Base-by-base conservation (phyloP, 2,113 vertebrate species). In the Lampris incognitus region DNA sequence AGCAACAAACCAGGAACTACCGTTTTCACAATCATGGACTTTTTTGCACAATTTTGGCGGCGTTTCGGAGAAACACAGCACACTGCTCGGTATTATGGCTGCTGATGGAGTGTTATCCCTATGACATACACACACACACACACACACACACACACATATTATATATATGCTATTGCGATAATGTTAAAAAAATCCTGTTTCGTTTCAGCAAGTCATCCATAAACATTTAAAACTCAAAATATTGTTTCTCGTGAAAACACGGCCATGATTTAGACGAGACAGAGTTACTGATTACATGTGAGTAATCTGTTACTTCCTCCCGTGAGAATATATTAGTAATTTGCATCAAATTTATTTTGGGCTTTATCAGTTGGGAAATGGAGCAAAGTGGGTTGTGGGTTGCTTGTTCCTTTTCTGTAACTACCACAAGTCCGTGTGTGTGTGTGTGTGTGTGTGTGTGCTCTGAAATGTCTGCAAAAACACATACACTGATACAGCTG, bases 381-480 rank as follows among this genome's bases (percentile, higher is more conserved):
- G 69, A 64, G 70, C 48, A 36, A 50, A 76, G 72, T 70, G 49
- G 48, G 24, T 46, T 61, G 58, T 52, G 57, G 36, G 38, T 9
- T 39, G 4, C 36, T 59, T 59, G 64, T 50, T 9, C 6, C 36
- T 11, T 9, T 66, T 11, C 52, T 11, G 13, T 9, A 39, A 66
- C n/a, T 65, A 49, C 63, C 4, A 40, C 9, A 8, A 59, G 36
- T 8, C 1, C n/a, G 3, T 57, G 55, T 6, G 55, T 39, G 9
- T 8, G 6, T 55, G 52, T 11, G 24, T 24, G 24, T 24, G 24
- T 24, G 24, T 24, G 24, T 24, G 24, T 24, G 24, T 9, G 1
- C 46, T 36, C 49, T 24, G 5, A 44, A 50, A 9, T 54, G 3
- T 49, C 49, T 67, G 38, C 57, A 69, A 50, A 66, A 9, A 65